Evolutionary conservation across 2,113 vertebrate genomes (phyloP), one percentile per base, ranked within the genome.

Genomic region (Tretioscincus oriximinensis): DNA sequence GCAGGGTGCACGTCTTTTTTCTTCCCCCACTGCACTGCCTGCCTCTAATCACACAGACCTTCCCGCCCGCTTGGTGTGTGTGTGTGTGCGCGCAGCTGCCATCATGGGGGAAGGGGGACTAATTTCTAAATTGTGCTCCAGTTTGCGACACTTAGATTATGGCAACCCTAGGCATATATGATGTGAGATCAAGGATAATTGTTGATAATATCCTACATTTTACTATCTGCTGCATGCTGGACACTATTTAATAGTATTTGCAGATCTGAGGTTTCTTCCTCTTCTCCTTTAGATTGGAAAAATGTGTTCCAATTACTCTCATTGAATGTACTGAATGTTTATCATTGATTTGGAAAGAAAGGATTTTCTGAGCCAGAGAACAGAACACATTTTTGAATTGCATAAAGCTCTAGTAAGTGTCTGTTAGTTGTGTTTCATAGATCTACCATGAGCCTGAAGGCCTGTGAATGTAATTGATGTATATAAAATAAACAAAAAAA

Each of bases 401-500:
- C 69, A 79, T 82, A 80, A 6, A 69, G 63, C 45, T 70, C 70
- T 77, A 31, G 28, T 61, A 35, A 78, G 71, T 49, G 3, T 0
- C 28, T 7, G 41, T 18, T 18, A 58, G 81, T 0, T 0, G 2
- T 18, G 6, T 35, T 41, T 86, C 7, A 47, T 22, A 0, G 8
- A 54, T 26, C 73, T 81, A 49, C 45, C 2, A 72, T 4, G 67
- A 81, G 80, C 28, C 65, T 1, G 4, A 7, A 82, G 24, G 41
- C 73, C 24, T 82, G 45, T 28, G n/a, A 86, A 77, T 11, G 85
- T 1, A 51, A 60, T 49, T 49, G 74, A 45, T 49, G n/a, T 84
- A 73, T 86, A 84, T 61, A 87, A 88, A 90, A 90, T 78, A 89
- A 68, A 31, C 28, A 77, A 77, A 1, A 51, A 31, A 67, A 9